These are phyloP conservation scores for Apis mellifera DNA, from an alignment of 1,140 invertebrate species.

Conservation along the genomic window DNA sequence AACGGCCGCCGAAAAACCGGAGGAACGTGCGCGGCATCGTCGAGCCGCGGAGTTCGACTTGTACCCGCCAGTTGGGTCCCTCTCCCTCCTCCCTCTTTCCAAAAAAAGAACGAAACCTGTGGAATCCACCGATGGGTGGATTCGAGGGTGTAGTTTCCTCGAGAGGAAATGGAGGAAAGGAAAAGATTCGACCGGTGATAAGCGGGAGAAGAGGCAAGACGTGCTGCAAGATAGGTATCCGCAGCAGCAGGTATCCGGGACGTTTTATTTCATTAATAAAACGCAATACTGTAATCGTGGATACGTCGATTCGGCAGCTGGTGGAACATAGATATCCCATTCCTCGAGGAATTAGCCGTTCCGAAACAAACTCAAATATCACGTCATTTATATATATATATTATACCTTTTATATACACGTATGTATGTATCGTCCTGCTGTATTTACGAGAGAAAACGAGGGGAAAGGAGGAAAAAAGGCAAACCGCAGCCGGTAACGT, in stretches of 20 bases:
- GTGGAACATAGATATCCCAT: not conserved
- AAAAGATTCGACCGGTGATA: not conserved
- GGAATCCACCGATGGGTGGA: not conserved
- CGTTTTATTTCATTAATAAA: too few relatives aligned
- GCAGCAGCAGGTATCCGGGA: not conserved
- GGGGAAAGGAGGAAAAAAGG: not conserved
- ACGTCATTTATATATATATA: too few relatives aligned
- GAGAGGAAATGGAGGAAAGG: not conserved
- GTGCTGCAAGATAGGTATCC: not conserved
- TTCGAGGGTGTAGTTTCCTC: too few relatives aligned
- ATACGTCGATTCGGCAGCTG: not conserved
- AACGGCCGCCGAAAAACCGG: constrained; percentile 30
- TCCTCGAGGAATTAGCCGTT: not conserved
- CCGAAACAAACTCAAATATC: constrained; percentile 5
- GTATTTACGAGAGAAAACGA: constrained; percentile 7
- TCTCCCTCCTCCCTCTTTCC: not conserved
- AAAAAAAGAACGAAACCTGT: not conserved
- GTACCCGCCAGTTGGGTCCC: constrained; percentile 9
- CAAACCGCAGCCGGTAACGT: not conserved
- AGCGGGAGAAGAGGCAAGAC: too few relatives aligned
- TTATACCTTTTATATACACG: not conserved
- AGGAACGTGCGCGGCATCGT: constrained; percentile 63
- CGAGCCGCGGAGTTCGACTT: constrained; percentile 20
- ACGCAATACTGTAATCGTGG: not conserved
- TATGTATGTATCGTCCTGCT: not conserved